These are phyloP conservation scores for Platyscapa corneri DNA, from an alignment of 1,140 invertebrate species.

Conservation along the genomic window DNA sequence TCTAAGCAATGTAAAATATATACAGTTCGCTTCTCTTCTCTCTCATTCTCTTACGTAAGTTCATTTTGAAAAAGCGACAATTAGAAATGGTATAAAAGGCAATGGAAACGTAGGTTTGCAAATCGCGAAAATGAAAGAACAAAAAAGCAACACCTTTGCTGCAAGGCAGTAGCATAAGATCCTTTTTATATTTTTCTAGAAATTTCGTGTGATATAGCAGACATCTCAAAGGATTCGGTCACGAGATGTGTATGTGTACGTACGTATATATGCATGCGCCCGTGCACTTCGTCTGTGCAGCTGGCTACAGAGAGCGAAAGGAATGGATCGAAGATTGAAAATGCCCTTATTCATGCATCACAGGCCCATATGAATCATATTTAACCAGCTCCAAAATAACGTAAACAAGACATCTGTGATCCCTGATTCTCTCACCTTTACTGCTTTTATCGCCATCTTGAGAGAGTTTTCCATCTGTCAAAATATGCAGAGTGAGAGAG, in stretches of 20 bases:
- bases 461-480: conserved; percentile 50
- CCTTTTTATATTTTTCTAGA: conserved; percentile 30
- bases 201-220: conserved; percentile 34
- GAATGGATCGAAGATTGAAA: background rate
- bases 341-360: background rate
- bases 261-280: background rate
- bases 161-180: background rate
- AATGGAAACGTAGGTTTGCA: background rate
- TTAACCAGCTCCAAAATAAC: background rate
- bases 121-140: background rate
- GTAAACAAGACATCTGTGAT: conserved; percentile 44
- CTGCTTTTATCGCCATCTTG: conserved; percentile 49
- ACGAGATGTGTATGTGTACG: background rate
- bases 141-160: background rate
- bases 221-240: background rate
- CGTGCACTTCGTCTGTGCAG: background rate
- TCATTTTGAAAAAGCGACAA: background rate
- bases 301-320: background rate
- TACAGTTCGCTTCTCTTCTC: background rate
- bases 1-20: conserved; percentile 21
- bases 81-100: too few relatives aligned
- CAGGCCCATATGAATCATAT: background rate
- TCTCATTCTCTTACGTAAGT: conserved; percentile 31
- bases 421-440: conserved; percentile 33
- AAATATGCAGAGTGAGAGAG: conserved; percentile 9